These are phyloP conservation scores for Isurus oxyrinchus DNA, from an alignment of 2,113 vertebrate species.

Conservation along the genomic window DNA sequence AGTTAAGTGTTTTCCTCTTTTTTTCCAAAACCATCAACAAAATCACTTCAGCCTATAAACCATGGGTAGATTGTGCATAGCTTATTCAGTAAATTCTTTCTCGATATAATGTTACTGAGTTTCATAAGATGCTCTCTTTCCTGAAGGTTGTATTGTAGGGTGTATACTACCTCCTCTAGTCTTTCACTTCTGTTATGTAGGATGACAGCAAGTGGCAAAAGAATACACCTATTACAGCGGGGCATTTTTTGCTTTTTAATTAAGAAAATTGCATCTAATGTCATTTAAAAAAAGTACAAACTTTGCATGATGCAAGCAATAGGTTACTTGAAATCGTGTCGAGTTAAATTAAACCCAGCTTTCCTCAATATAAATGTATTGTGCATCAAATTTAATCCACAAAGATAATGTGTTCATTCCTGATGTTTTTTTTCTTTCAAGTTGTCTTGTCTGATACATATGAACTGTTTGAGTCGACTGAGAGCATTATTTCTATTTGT, in stretches of 20 bases:
- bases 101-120: not conserved
- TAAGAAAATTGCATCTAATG: conserved; percentile 10
- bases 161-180: not conserved
- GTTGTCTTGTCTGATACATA: conserved; percentile 36
- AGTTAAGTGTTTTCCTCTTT: not conserved
- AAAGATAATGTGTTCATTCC: conserved; percentile 36
- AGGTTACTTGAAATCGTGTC: conserved; percentile 14
- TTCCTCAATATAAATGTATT: conserved; percentile 22
- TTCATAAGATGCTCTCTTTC: not conserved
- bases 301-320: not conserved
- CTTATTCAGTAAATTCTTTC: not conserved
- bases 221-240: not conserved
- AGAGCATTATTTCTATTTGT: conserved; percentile 37
- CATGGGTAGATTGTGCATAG: not conserved
- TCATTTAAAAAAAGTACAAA: not conserved
- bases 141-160: not conserved
- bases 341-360: conserved; percentile 18
- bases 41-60: not conserved
- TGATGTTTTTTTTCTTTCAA: conserved; percentile 37
- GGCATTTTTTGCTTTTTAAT: conserved; percentile 17
- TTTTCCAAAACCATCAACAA: not conserved
- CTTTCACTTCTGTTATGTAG: not conserved
- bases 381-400: conserved; percentile 32
- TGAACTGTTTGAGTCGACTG: conserved; percentile 36
- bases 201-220: conserved; percentile 24